Base-by-base conservation (phyloP, 2,797 vertebrate species). In the Siniperca scherzeri region DNA sequence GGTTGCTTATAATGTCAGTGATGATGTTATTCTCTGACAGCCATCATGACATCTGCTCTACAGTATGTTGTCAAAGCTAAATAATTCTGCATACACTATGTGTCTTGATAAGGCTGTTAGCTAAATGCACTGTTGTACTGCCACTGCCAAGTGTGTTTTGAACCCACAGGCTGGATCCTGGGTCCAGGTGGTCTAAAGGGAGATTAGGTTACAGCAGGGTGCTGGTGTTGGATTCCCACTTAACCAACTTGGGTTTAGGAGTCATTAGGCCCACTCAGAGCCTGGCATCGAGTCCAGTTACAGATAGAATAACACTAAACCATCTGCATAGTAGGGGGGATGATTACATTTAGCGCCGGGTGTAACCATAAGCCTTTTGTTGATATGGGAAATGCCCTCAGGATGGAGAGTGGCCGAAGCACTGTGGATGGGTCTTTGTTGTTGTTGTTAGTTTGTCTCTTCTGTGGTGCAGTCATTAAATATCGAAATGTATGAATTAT, bases 231-330 rank as follows among this genome's bases (percentile, higher is more conserved):
- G 73, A 85, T 94, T 95, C 89, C 92, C 86, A 89, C 90, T 93
- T 92, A 93, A 94, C 93, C 90, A 93, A 86, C 91, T 79, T 74
- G 78, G 87, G 87, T 89, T 92, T 84, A 82, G 84, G 80, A 94
- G 87, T 93, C 93, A 94, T 95, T 94, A 95, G 90, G 86, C 81
- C 78, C 90, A 86, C 88, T 94, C 91, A 82, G 88, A 88, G 89
- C 53, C 88, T 82, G 82, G 87, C 70, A 77, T 73, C 56, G 92
- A 88, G 84, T 93, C 93, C 85, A 87, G 88, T 95, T 93, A 91
- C 90, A 88, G 94, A 94, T 95, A 95, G 93, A 91, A 91, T 95
- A 80, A 94, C 95, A 89, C 87, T 82, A 66, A 88, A 89, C 95
- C 95, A 96, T 95, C 94, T 95, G 95, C 92, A 89, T 87, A 80